phyloP scores from a whole-genome alignment of 2,113 vertebrate species.

The Charina bottae region DNA sequence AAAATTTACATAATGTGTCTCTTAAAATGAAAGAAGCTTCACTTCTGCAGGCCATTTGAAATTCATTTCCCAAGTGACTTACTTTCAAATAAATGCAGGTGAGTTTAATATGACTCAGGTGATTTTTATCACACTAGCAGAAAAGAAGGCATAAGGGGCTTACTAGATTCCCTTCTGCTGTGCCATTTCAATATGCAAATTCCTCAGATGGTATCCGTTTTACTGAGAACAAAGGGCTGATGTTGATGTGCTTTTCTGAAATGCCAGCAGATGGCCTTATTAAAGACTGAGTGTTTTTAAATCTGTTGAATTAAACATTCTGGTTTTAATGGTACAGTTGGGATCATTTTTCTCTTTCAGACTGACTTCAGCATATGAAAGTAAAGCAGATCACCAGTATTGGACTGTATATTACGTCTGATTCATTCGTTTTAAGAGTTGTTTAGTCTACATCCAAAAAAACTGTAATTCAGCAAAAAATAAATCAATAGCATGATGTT shows the following conservation, averaged over 20 bases:
- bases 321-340: constrained; percentile 9
- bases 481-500: background rate
- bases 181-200: background rate
- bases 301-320: constrained; percentile 13
- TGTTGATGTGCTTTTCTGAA: constrained; percentile 48
- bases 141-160: background rate
- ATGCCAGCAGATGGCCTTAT: constrained; percentile 67
- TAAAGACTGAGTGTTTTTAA: constrained; percentile 23
- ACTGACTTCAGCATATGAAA: background rate
- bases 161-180: background rate
- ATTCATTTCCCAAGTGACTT: background rate
- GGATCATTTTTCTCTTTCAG: background rate
- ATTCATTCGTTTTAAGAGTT: background rate
- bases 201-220: background rate
- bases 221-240: background rate
- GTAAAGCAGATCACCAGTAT: background rate
- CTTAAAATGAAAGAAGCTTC: background rate
- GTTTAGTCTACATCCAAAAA: background rate
- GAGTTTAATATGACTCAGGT: background rate
- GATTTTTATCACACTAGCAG: background rate
- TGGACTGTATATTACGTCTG: background rate
- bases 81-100: background rate
- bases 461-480: background rate
- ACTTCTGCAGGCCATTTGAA: background rate
- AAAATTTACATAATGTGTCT: background rate